These are phyloP conservation scores for Pagetopsis macropterus DNA, from an alignment of 2,797 vertebrate genomes.

Conservation along the genomic window DNA sequence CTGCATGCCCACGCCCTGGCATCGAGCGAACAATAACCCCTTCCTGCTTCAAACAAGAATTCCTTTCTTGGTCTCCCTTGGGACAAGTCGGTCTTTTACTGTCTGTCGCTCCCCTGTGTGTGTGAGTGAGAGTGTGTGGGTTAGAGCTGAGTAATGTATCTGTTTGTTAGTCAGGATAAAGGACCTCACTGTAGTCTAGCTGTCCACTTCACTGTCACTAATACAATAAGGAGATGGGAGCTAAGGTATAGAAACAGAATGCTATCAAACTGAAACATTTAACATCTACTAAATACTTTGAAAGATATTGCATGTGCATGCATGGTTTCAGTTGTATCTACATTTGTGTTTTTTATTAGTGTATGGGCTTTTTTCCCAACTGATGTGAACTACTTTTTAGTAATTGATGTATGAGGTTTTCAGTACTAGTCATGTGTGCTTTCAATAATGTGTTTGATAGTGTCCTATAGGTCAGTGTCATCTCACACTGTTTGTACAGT, in stretches of 20 bases:
- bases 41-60: slow-evolving; percentile 83
- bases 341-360: neutral
- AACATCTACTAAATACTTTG: slow-evolving; percentile 4
- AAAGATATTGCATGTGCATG: neutral
- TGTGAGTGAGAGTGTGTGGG: slow-evolving; percentile 46
- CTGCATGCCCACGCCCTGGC: slow-evolving; percentile 85
- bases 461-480: neutral
- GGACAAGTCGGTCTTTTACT: slow-evolving; percentile 56
- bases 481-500: neutral
- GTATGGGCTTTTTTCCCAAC: neutral
- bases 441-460: neutral
- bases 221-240: slow-evolving; percentile 26
- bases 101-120: slow-evolving; percentile 43
- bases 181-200: slow-evolving; percentile 62
- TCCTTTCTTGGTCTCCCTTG: slow-evolving; percentile 69
- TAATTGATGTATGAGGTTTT: neutral
- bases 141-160: slow-evolving; percentile 64
- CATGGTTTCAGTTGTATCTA: neutral
- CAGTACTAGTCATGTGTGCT: neutral
- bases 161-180: slow-evolving; percentile 62
- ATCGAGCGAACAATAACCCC: slow-evolving; percentile 81
- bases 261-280: slow-evolving; percentile 1
- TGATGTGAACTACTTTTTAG: neutral
- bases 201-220: slow-evolving; percentile 49
- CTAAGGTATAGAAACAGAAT: slow-evolving; percentile 19